Evolutionary conservation across 2,797 vertebrate species (phyloP), one percentile per base, ranked within the genome.

Genomic region (Mus minutoides): DNA sequence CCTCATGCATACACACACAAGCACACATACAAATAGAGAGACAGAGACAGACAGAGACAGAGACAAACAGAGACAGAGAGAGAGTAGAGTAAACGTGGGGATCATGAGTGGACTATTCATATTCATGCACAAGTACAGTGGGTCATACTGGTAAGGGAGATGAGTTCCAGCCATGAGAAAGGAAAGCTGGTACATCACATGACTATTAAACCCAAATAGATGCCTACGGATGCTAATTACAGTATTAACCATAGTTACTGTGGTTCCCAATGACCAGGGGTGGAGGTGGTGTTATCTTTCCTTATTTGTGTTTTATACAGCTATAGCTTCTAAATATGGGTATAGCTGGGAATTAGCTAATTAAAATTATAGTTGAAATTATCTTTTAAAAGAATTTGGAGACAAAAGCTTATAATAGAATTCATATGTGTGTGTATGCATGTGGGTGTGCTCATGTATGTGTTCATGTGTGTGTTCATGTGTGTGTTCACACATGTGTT

Each of bases 321-420:
- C 13, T 29, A 43, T 19, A 43, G 56, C 37, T 83, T 83, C 79
- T 24, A 1, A 29, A 82, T 56, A 82, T 58, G 37, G 80, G 0
- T 49, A 43, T n/a, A 49, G 19, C 37, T 67, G 24, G 58, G 31
- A 84, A 92, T 92, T 64, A 49, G 6, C 49, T 37, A 78, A 88
- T 91, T 71, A 85, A 92, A 94, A 58, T 43, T 26, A 40, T 58
- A 82, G 54, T 21, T 58, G n/a, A 64, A 95, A 77, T 80, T 37
- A 43, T 19, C 26, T 90, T 84, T 84, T 64, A 89, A 82, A 85
- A 75, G 52, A 8, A 60, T 90, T 69, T 82, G 9, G 24, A 10
- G 24, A 73, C 37, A 85, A 69, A 80, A 52, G 9, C 10, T 62
- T 40, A 71, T 10, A 71, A 43, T 1, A 77, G 54, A 86, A 91